phyloP scores from a whole-genome alignment of 2,113 vertebrate genomes.

The Enhydra lutris region DNA sequence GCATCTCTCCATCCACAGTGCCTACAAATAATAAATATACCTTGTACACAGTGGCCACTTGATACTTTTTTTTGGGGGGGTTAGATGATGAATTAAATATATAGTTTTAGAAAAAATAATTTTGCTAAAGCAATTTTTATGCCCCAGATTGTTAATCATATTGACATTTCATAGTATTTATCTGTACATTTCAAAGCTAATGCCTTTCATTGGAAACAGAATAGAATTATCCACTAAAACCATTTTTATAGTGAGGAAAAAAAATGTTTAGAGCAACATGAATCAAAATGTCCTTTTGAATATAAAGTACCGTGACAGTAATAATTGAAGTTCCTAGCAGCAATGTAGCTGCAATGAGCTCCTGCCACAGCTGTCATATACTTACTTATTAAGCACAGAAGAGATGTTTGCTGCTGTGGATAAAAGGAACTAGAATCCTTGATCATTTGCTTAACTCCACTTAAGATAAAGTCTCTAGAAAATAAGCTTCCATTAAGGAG shows the following conservation, averaged over 20 bases:
- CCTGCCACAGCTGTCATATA: not conserved
- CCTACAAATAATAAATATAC: not conserved
- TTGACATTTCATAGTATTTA: conserved; percentile 42
- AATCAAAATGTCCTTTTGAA: conserved; percentile 63
- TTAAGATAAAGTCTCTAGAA: conserved; percentile 23
- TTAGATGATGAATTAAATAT: not conserved
- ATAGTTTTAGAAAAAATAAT: conserved; percentile 12
- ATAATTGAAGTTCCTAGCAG: conserved; percentile 44
- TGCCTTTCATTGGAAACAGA: conserved; percentile 24
- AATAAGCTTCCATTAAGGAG: conserved; percentile 55
- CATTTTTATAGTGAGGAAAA: not conserved
- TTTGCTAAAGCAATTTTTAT: not conserved
- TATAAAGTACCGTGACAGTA: conserved; percentile 25
- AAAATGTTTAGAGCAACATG: not conserved
- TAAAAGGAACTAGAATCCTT: conserved; percentile 41
- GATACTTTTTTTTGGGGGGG: not conserved
- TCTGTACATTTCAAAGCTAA: conserved; percentile 39
- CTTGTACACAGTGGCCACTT: not conserved
- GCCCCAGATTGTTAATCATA: conserved; percentile 1
- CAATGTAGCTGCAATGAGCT: not conserved
- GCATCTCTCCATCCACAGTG: not conserved
- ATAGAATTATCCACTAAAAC: conserved; percentile 26
- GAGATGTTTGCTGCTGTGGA: conserved; percentile 42
- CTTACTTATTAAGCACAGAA: conserved; percentile 52
- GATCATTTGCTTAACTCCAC: conserved; percentile 54